Base-by-base conservation (phyloP, 2,113 vertebrate genomes). In the Uria lomvia region DNA sequence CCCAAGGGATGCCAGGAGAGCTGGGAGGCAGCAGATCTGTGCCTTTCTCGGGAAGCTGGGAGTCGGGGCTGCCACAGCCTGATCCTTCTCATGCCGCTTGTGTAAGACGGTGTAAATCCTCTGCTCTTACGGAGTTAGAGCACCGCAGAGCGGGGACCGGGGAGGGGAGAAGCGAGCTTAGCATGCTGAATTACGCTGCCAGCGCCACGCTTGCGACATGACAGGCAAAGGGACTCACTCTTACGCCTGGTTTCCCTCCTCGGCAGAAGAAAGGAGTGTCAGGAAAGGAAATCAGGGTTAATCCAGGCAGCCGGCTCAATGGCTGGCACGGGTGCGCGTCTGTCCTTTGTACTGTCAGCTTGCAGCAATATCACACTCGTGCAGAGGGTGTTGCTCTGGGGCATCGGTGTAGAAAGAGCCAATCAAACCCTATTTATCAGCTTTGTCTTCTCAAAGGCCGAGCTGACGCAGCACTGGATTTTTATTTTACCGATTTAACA, bases 401-500 rank as follows among this genome's bases (percentile, higher is more conserved):
- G 79, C 73, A 93, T 43, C 9, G 14, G 83, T 86, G 93, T 78
- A 77, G 92, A 96, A 97, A 92, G 87, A 95, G 67, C 91, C 81
- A 92, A 70, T 95, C 94, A 93, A 75, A 77, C 81, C 91, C 79
- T 94, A 86, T 96, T 97, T 92, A 95, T 94, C 58, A 77, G 78
- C 90, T 96, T 95, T 83, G 63, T 74, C 92, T 96, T 90, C 88
- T 94, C 92, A 94, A 93, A 96, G 67, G 78, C 76, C 27, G 14
- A 95, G 95, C 91, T 97, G 84, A 94, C 81, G 75, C 86, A 92
- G 94, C 71, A 92, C 38, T 30, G 34, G 94, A 38, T 86, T 94
- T 95, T 95, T 94, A 92, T 94, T 95, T 76, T 95, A 52, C 96
- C 2, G 56, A 66, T 96, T 97, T 94, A 97, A 91, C 91, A 95